Conservation (phyloP, 1,140 invertebrate genomes). For the Plectrocnemia conspersa region DNA sequence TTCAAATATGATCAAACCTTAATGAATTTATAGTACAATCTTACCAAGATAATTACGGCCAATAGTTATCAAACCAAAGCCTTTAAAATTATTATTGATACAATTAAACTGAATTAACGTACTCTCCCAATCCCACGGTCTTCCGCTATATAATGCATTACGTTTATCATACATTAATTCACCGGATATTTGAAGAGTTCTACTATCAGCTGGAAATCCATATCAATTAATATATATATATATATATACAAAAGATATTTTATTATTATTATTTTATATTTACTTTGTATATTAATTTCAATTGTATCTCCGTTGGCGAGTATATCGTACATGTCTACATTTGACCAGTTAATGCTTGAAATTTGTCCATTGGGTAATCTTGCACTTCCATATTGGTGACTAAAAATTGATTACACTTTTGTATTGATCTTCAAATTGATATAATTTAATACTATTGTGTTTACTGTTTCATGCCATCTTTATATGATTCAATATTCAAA, state of each 20-base stretch:
- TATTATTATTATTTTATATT: no score
- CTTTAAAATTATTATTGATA: constrained; percentile 30
- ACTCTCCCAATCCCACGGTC: constrained; percentile 28
- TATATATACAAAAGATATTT: no score
- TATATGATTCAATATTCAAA: constrained; percentile 41
- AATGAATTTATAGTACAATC: no score
- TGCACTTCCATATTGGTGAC: constrained; percentile 39
- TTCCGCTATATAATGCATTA: no score
- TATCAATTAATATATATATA: no score
- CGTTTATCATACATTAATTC: no score
- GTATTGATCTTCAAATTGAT: constrained; percentile 10
- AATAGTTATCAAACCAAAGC: constrained; percentile 32
- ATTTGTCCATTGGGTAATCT: constrained; percentile 30
- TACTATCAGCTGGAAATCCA: no score
- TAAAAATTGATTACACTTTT: constrained; percentile 28
- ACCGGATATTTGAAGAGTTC: no score
- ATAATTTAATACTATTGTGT: no score
- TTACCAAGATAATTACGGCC: no score
- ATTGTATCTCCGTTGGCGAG: not conserved
- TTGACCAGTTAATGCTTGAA: constrained; percentile 33
- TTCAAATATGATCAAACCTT: not conserved
- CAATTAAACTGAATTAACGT: constrained; percentile 30
- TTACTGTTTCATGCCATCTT: constrained; percentile 48
- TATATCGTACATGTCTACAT: constrained; percentile 35
- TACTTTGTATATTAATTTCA: no score